Conservation (phyloP, 2,797 vertebrate species). For the Falco biarmicus region DNA sequence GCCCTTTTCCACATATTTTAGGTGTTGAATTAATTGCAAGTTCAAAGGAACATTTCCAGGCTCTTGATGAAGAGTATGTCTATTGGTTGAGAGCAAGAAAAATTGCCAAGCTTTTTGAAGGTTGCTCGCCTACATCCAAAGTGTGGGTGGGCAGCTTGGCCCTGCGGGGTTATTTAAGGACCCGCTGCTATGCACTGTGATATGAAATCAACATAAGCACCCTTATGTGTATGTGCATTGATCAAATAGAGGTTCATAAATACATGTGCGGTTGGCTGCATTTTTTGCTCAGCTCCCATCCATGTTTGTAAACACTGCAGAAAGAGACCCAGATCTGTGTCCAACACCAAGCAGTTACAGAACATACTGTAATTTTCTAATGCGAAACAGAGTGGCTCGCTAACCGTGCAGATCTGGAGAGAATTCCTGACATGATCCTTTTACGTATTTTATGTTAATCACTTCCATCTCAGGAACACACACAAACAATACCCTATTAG, state of each 20-base stretch:
- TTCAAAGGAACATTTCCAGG: not conserved
- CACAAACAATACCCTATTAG: slow-evolving; percentile 73
- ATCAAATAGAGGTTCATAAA: slow-evolving; percentile 22
- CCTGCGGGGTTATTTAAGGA: slow-evolving; percentile 25
- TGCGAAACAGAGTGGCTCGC: slow-evolving; percentile 75
- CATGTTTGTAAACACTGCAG: slow-evolving; percentile 75
- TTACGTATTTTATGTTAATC: slow-evolving; percentile 79
- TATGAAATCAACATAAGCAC: not conserved
- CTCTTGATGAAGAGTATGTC: not conserved
- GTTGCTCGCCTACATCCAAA: not conserved
- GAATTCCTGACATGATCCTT: slow-evolving; percentile 79
- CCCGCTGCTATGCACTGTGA: not conserved
- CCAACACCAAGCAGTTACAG: slow-evolving; percentile 71
- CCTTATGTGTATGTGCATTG: slow-evolving; percentile 14
- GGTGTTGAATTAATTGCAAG: slow-evolving; percentile 8
- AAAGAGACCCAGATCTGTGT: slow-evolving; percentile 69
- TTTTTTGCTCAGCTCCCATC: slow-evolving; percentile 58
- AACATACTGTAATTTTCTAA: slow-evolving; percentile 78
- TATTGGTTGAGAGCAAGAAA: slow-evolving; percentile 11
- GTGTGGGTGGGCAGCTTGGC: not conserved
- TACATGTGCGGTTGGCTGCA: slow-evolving; percentile 50
- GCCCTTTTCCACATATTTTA: slow-evolving; percentile 23
- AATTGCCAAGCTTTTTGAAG: slow-evolving; percentile 9
- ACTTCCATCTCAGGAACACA: slow-evolving; percentile 82
- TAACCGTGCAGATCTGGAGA: slow-evolving; percentile 70